Base-by-base conservation (phyloP, 37 sponge, comb jelly and placozoan genomes). In the Theonella swinhoei region DNA sequence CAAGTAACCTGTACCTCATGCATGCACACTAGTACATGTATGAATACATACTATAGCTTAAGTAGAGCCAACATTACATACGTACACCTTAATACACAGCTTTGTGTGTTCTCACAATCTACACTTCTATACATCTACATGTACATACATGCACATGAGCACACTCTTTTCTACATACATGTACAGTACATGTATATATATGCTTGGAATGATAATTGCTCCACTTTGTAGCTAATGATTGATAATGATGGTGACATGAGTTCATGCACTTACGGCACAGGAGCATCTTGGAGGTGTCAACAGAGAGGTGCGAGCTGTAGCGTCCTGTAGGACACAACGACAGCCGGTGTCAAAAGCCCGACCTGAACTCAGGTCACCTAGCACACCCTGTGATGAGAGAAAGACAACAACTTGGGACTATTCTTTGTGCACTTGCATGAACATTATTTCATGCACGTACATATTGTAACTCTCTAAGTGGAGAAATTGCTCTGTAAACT, bases 281-380 rank as follows among this genome's bases (percentile, higher is more conserved):
- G 60, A 62, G 74, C 89, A 89, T 42, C 69, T 41, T 43, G 69
- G 74, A 2, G 70, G 80, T 20, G 47, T 22, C 3, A 54, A 23
- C 33, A 42, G 34, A 38, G 38, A 30, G 3, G 28, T 14, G 70
- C 26, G 73, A 9, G 11, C 62, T n/a, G n/a, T n/a, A n/a, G n/a
- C n/a, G 24, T 59, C 64, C n/a, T 80, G 63, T 31, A 82, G 39
- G 54, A 78, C 77, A 73, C 95, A 94, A 30, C 35, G 71, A 64
- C 95, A 94, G 39, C 91, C 91, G 42, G 68, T 90, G 78, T 94
- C 95, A 82, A 94, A 94, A 11, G 91, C 95, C 37, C 82, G 59
- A 4, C 95, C 95, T 5, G 92, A 94, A 30, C 84, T 77, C 17
- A 94, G 83, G 58, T 88, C 88, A 36, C 85, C 95, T 39, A 82